Base-by-base conservation (phyloP, 2,888 invertebrate species). In the Syrphus vitripennis region DNA sequence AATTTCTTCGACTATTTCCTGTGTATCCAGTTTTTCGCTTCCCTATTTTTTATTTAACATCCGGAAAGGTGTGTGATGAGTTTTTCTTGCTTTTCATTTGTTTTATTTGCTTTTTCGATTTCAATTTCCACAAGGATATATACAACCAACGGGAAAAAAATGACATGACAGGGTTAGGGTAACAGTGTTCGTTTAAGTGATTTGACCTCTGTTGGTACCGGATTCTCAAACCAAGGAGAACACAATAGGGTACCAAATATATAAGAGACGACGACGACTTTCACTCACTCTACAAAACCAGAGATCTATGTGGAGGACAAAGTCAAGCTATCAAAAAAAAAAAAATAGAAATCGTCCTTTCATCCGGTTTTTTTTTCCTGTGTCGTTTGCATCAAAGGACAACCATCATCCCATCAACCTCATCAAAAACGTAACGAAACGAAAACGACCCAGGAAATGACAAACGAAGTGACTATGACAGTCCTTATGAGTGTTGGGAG, bases 181-280 rank as follows among this genome's bases (percentile, higher is more conserved):
- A 65, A 71, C 83, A 72, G 42, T 78, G 83, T 12, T 78, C 67
- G 74, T 12, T 74, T 74, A 83, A 83, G 74, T 78, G 78, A 75
- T 84, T 67, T 80, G 79, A 84, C 80, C 80, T 80, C 75, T 76
- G 69, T 71, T 34, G 48, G 16, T 34, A 48, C 24, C n/a, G 12
- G 48, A 63, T 59, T 26, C 57, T 3, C 6, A n/a, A 2, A 21
- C 45, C 70, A 45, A 74, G 69, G 42, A 24, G 69, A 34, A 59
- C 9, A 48, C 55, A 45, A 75, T 19, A 65, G 53, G 71, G 7
- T 59, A 74, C 50, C 50, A 14, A 70, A 75, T 24, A 57, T n/a
- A n/a, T n/a, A n/a, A n/a, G n/a, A n/a, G n/a, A n/a, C n/a, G 19
- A 48, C 34, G 40, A 34, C n/a, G 37, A 72, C 79, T 72, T 81